Conservation (phyloP, 2,888 invertebrate species). For the Itoplectis maculator region DNA sequence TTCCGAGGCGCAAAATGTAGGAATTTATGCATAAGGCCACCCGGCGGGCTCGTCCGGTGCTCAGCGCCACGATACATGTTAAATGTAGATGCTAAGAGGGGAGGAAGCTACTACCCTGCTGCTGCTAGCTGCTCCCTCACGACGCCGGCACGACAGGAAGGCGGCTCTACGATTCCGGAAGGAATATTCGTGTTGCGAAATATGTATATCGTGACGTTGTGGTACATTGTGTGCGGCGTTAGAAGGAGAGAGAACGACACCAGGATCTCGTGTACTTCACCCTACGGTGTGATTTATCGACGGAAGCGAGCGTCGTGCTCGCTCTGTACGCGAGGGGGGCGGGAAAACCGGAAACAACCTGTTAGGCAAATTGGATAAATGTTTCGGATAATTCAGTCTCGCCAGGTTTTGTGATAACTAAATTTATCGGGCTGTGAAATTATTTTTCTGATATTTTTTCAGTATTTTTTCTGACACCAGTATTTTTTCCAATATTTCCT, state of each 20-base stretch:
- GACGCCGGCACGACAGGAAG: conserved; percentile 74
- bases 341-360: conserved; percentile 52
- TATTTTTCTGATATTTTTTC: too few species aligned
- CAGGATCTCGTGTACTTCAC: conserved; percentile 44
- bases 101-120: background rate
- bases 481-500: background rate
- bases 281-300: conserved; percentile 58
- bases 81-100: conserved; percentile 5
- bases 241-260: background rate
- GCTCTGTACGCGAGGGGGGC: too few species aligned
- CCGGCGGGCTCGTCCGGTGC: conserved; percentile 52
- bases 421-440: background rate
- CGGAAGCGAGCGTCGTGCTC: conserved; percentile 51
- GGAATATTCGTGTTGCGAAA: conserved; percentile 79
- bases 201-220: conserved; percentile 70
- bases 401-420: background rate
- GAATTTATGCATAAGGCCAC: conserved; percentile 57
- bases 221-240: conserved; percentile 20
- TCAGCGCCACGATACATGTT: conserved; percentile 8
- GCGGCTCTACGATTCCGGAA: conserved; percentile 72
- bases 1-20: conserved; percentile 17
- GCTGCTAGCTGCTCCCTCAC: conserved; percentile 35
- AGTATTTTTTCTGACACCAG: background rate
- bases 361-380: conserved; percentile 23
- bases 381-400: background rate